Conservation (phyloP, 2,113 vertebrate species). For the Deroptyus accipitrinus region DNA sequence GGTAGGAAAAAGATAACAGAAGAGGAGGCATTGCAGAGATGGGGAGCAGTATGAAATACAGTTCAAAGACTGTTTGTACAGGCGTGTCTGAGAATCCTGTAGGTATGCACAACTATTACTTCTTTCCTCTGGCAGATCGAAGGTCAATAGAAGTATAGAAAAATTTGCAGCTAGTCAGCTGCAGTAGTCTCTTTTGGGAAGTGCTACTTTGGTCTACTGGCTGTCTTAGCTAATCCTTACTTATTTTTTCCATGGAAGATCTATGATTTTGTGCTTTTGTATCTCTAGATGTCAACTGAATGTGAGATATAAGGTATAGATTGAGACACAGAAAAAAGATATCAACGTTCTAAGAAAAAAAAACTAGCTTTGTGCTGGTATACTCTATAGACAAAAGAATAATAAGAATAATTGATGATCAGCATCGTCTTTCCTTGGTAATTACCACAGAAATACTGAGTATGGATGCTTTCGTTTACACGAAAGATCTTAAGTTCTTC, state of each 20-base stretch:
- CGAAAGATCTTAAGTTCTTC: not conserved
- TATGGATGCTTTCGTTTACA: not conserved
- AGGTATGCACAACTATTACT: not conserved
- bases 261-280: not conserved
- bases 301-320: not conserved
- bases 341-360: not conserved
- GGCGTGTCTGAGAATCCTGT: not conserved
- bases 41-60: not conserved
- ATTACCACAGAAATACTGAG: not conserved
- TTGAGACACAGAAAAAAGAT: not conserved
- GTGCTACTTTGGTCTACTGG: not conserved
- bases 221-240: not conserved
- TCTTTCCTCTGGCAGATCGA: not conserved
- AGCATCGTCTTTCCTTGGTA: not conserved
- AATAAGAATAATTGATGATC: not conserved
- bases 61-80: not conserved
- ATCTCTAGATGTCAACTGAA: not conserved
- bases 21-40: not conserved
- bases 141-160: not conserved
- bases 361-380: not conserved
- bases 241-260: not conserved
- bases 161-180: not conserved
- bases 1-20: not conserved
- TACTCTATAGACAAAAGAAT: not conserved
- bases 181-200: not conserved